These are phyloP conservation scores for Metacarcinus magister DNA, from an alignment of 2,888 invertebrate species.

Conservation along the genomic window DNA sequence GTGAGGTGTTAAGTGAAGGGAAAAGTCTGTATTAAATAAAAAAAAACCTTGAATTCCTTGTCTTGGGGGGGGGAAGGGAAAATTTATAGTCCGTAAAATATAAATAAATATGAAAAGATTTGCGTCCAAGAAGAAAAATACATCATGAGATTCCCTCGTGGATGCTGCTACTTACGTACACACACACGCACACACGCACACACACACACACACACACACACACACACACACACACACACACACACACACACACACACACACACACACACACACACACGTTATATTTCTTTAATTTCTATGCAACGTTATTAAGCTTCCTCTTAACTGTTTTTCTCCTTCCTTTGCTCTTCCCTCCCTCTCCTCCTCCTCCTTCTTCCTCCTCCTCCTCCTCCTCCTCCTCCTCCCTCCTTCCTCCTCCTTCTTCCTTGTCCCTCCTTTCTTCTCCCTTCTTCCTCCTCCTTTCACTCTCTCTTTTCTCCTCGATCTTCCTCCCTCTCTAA, in stretches of 20 bases:
- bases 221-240: constrained; percentile 26
- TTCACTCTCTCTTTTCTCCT: background rate
- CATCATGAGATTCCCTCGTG: background rate
- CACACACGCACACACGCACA: background rate
- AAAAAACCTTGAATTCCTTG: background rate
- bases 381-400: constrained; percentile 5
- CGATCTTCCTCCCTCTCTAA: background rate
- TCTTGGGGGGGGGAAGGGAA: background rate
- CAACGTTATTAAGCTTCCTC: background rate
- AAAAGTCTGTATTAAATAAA: background rate
- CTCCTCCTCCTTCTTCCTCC: constrained; percentile 4
- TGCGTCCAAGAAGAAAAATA: background rate
- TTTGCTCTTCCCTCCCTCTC: background rate
- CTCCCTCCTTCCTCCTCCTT: background rate
- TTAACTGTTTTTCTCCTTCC: background rate
- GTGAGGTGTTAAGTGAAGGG: background rate
- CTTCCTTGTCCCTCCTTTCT: too few species aligned
- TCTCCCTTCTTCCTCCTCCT: background rate
- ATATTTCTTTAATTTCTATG: background rate
- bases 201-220: constrained; percentile 26
- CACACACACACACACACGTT: background rate
- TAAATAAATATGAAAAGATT: constrained; percentile 41
- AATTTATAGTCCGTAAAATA: background rate
- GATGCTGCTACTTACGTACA: background rate
- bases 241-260: background rate